A percentile compares a stretch with the other conserved stretches of the same genome.
These are phyloP conservation scores for Gallinago media DNA, from an alignment of 2,113 vertebrate species.

Conservation along the genomic window DNA sequence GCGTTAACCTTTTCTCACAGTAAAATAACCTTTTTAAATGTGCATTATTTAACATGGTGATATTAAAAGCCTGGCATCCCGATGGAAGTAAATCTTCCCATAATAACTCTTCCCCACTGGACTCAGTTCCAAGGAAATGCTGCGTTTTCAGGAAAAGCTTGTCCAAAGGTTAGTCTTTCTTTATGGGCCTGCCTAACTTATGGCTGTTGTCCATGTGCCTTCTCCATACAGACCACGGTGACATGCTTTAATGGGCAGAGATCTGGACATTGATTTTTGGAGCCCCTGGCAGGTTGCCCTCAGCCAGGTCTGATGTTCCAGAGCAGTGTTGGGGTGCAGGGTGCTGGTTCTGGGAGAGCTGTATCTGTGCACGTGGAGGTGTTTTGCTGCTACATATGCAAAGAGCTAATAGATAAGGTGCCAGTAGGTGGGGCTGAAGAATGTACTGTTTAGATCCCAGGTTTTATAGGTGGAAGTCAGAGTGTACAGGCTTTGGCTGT, in stretches of 20 bases:
- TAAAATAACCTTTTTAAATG: conserved; percentile 57
- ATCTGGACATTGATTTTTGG: accelerated
- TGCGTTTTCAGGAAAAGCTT: conserved; percentile 63
- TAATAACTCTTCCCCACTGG: conserved; percentile 27
- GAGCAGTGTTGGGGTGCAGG: not conserved
- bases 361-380: not conserved
- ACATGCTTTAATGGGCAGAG: not conserved
- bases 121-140: conserved; percentile 27
- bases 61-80: conserved; percentile 49
- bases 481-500: not conserved
- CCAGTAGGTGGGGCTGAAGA: conserved; percentile 50
- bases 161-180: conserved; percentile 41
- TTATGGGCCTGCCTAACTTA: not conserved
- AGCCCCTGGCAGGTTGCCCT: not conserved
- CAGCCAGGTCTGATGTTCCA: not conserved
- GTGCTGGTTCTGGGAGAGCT: not conserved
- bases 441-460: not conserved
- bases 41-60: conserved; percentile 46
- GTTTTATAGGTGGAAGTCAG: not conserved
- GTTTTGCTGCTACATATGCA: not conserved
- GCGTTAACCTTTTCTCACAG: conserved; percentile 36
- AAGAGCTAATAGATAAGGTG: not conserved
- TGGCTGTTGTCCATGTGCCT: not conserved
- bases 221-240: not conserved
- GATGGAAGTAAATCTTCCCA: conserved; percentile 51